Base-by-base conservation (phyloP, 2,797 vertebrate species). In the Mionectes olivaceus region DNA sequence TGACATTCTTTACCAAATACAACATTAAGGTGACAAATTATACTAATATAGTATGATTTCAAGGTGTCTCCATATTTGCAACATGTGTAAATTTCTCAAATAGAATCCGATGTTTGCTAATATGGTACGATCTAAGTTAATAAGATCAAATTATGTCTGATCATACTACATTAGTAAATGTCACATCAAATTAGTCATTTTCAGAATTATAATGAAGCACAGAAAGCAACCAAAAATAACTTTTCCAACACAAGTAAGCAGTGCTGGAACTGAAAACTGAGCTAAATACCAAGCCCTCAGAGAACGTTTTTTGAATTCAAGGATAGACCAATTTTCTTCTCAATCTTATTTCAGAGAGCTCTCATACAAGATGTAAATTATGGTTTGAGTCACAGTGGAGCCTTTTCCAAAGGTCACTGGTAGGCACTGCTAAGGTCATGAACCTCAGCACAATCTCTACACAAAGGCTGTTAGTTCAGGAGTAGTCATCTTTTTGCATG, bases 141-240 rank as follows among this genome's bases (percentile, higher is more conserved):
- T 96, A 97, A 96, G 95, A 97, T 97, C 97, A 97, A 96, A 97
- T 96, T 97, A 97, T 85, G 43, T 93, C 95, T 93, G 83, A 96
- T 97, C 95, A 95, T 92, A 97, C 93, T 93, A 96, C 82, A 93
- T 97, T 97, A 97, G 96, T 90, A 95, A 90, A 93, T 89, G 93
- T 97, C 97, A 97, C 95, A 95, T 97, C 96, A 96, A 96, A 97
- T 97, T 97, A 98, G 95, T 96, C 89, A 94, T 77, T 95, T 95
- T 95, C 86, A 69, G 95, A 96, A 96, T 96, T 90, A 85, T 93
- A 85, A 96, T 71, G 92, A 97, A 79, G 94, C 65, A 24, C 92
- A 83, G 85, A 97, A 95, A 91, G 86, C 91, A 94, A 95, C 90
- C 85, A 89, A 95, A 95, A 96, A 93, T 96, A 95, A 94, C 89